A percentile compares a stretch with the other conserved stretches of the same genome.
These are phyloP conservation scores for Macrosiphum euphorbiae DNA, from an alignment of 2,888 invertebrate species.

Conservation along the genomic window DNA sequence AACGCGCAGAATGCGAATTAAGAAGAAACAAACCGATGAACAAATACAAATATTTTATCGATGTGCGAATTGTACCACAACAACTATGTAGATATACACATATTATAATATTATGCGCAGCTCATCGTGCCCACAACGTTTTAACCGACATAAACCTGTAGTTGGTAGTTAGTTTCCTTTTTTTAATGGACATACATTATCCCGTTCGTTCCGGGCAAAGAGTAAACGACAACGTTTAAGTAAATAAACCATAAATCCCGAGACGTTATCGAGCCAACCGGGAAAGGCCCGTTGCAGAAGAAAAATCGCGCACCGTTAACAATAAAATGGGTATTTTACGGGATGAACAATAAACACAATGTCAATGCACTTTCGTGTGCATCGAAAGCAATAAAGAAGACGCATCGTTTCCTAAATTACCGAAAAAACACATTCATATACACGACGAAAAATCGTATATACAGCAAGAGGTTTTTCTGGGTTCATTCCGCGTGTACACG, in stretches of 20 bases:
- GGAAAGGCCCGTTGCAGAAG: background rate
- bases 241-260: constrained; percentile 10
- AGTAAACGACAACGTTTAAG: background rate
- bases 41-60: background rate
- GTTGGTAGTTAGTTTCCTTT: background rate
- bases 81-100: background rate
- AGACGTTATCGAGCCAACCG: background rate
- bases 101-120: background rate
- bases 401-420: constrained; percentile 48
- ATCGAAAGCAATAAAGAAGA: constrained; percentile 45
- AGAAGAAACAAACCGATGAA: background rate
- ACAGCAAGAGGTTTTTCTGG: background rate
- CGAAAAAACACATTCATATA: constrained; percentile 40
- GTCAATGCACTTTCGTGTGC: constrained; percentile 36
- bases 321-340: constrained; percentile 44
- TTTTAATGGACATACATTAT: constrained; percentile 6
- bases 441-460: constrained; percentile 16
- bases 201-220: background rate
- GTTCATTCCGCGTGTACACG: background rate
- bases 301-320: constrained; percentile 30
- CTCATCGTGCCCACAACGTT: background rate
- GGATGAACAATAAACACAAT: constrained; percentile 26
- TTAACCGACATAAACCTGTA: background rate
- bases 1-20: background rate
- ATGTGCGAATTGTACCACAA: background rate